Evolutionary conservation across 1,140 invertebrate genomes (phyloP).

Genomic region (Euura saliciscinereae): DNA sequence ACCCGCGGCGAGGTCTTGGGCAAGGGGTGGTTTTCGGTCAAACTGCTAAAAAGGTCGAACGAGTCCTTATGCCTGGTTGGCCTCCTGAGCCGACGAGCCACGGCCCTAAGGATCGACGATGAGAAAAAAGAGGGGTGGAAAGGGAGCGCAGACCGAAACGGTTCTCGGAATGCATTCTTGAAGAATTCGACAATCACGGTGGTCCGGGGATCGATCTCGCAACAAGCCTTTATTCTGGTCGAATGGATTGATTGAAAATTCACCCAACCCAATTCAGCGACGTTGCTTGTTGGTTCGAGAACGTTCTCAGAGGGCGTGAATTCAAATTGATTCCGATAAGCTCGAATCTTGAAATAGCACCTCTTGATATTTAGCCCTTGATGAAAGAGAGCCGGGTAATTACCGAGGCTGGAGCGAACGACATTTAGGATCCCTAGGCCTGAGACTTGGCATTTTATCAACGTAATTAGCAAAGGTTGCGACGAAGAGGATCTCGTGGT

Average conservation of each 20-base stretch:
- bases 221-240: slow-evolving; percentile 23
- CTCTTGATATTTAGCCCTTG: too few relatives aligned
- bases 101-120: neutral
- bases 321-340: too few relatives aligned
- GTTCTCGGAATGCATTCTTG: slow-evolving; percentile 25
- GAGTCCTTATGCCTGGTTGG: neutral
- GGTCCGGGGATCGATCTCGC: slow-evolving; percentile 20
- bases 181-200: slow-evolving; percentile 24
- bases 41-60: slow-evolving; percentile 6
- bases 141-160: slow-evolving; percentile 22
- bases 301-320: neutral
- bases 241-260: slow-evolving; percentile 17
- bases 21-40: neutral
- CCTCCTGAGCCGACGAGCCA: neutral
- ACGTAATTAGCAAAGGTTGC: slow-evolving; percentile 3
- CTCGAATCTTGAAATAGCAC: too few relatives aligned
- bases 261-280: neutral
- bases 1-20: neutral
- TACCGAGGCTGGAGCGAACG: neutral
- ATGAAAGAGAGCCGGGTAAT: too few relatives aligned
- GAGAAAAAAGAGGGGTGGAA: slow-evolving; percentile 19
- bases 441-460: neutral
- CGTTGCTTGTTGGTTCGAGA: neutral
- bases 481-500: neutral
- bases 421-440: neutral